Evolutionary conservation across 2,888 invertebrate species (phyloP), one percentile per base, ranked within the genome.

Genomic region (Ochlodes sylvanus): DNA sequence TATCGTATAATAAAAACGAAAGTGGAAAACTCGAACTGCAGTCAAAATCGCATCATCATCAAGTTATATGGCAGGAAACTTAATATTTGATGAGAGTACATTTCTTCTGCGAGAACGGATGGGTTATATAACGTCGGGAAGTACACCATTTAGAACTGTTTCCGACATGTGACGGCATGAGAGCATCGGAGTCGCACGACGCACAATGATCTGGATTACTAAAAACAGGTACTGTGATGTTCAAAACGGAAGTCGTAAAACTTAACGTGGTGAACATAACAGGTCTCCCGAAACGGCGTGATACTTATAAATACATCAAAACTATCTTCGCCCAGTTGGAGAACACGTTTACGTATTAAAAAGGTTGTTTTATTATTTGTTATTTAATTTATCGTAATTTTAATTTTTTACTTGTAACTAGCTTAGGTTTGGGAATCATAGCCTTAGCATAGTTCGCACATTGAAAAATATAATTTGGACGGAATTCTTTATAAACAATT

Each of bases 11-110:
- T 71, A 74, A 77, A 75, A 79, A 68, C 70, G 77, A 79, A 76
- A 79, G 77, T 76, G 70, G 72, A 69, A 74, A 74, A 75, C 76
- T 69, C 68, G 77, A 72, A 70, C 70, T 67, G 70, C 57, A 38
- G 56, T 72, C 72, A 69, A 68, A 68, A 50, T 63, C 68, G 41
- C 68, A 68, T 63, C 62, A 66, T 68, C 70, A 70, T 75, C 73
- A 69, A 68, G 60, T 67, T 38, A 62, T 62, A 63, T 42, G 66
- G 70, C 73, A 73, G 73, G 73, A 73, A 74, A 70, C 69, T 63
- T 63, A 68, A 68, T 57, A 64, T 55, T 69, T 68, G 71, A 69
- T 71, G 69, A 61, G 67, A 67, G 15, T 47, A 58, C 57, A 62
- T 67, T 55, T 61, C 60, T 67, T 67, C 70, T 52, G 65, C 69